phyloP scores from a whole-genome alignment of 2,888 invertebrate species.

The Cryptocheilus praepositus region DNA sequence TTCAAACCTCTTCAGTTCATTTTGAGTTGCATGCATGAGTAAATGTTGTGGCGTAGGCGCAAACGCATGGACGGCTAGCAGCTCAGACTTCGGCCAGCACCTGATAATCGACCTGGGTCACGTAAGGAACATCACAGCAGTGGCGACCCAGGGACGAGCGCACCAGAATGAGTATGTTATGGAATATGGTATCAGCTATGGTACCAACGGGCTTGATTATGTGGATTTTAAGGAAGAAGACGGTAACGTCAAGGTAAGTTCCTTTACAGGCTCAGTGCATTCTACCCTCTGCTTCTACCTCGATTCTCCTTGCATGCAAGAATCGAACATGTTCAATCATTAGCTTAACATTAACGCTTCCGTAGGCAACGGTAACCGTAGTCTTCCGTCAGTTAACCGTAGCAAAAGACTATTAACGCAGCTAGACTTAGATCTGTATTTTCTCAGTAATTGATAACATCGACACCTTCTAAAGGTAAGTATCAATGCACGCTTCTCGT shows the following conservation, averaged over 20 bases:
- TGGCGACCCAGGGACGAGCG: conserved; percentile 93
- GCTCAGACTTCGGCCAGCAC: conserved; percentile 94
- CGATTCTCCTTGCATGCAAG: neutral
- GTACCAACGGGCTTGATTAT: conserved; percentile 92
- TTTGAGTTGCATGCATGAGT: conserved; percentile 72
- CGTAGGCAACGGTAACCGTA: too few species aligned
- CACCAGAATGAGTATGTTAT: conserved; percentile 94
- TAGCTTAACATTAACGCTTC: too few species aligned
- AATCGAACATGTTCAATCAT: too few species aligned
- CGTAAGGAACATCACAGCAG: conserved; percentile 91
- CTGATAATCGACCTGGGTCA: conserved; percentile 92
- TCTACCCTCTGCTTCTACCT: conserved; percentile 17
- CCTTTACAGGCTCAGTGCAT: conserved; percentile 16
- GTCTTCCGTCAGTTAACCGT: too few species aligned
- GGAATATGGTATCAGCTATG: conserved; percentile 95
- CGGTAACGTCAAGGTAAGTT: conserved; percentile 90
- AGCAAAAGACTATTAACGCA: too few species aligned
- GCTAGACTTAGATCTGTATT: too few species aligned
- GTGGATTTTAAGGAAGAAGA: conserved; percentile 92
- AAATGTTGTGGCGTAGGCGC: conserved; percentile 80
- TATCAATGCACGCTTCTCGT: conserved; percentile 29
- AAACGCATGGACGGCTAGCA: conserved; percentile 94
- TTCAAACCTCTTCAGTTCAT: conserved; percentile 52
- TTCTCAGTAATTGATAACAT: too few species aligned
- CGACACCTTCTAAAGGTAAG: conserved; percentile 30